Evolutionary conservation across 2,888 invertebrate species (phyloP).

Genomic region (Lasioglossum calceatum): DNA sequence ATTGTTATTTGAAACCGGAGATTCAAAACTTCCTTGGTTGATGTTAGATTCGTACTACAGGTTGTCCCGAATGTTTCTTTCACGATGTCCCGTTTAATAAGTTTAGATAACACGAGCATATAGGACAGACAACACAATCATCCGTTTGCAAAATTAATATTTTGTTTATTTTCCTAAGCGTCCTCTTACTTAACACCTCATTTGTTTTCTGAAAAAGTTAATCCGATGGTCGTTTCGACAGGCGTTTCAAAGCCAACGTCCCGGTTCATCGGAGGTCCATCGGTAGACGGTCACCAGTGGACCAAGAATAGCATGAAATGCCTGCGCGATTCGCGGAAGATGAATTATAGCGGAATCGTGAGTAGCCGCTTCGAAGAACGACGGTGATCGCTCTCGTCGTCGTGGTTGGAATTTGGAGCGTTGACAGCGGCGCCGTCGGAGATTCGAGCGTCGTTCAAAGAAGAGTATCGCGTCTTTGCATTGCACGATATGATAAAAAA

Average conservation of each 20-base stretch:
- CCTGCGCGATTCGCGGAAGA: conserved; percentile 69
- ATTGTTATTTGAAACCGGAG: background rate
- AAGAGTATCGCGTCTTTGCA: conserved; percentile 52
- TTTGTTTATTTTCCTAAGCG: too few relatives aligned
- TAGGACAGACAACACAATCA: too few relatives aligned
- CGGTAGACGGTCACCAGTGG: conserved; percentile 55
- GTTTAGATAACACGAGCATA: too few relatives aligned
- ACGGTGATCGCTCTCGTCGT: conserved; percentile 62
- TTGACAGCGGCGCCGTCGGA: conserved; percentile 72
- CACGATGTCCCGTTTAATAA: too few relatives aligned
- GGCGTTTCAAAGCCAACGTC: conserved; percentile 49
- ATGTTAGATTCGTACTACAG: background rate
- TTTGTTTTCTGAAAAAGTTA: too few relatives aligned
- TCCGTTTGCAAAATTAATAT: too few relatives aligned
- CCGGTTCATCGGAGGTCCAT: conserved; percentile 60
- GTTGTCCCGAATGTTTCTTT: background rate
- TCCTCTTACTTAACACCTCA: too few relatives aligned
- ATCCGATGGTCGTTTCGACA: conserved; percentile 52
- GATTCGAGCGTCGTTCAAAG: conserved; percentile 48
- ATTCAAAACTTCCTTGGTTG: background rate
- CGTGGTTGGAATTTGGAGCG: conserved; percentile 68
- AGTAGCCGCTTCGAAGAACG: conserved; percentile 69
- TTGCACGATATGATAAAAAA: conserved; percentile 20
- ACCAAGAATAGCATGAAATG: conserved; percentile 70
- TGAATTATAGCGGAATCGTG: conserved; percentile 73